Percentiles rank a stretch among this genome's conserved stretches.
Evolutionary conservation across 2,113 vertebrate genomes (phyloP).

Genomic region (Chaetorhynchus papuensis): DNA sequence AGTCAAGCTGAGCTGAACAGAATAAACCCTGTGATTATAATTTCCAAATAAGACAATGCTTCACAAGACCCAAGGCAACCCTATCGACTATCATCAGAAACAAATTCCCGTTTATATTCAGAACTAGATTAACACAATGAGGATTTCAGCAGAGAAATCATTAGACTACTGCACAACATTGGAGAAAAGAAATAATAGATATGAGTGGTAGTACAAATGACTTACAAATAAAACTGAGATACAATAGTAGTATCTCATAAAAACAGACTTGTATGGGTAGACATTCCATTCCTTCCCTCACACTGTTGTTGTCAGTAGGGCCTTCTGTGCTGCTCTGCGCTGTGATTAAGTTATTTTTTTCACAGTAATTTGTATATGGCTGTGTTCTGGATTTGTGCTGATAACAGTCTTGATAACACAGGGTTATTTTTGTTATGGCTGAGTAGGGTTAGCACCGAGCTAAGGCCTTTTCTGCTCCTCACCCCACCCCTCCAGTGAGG

Average conservation of each 20-base stretch:
- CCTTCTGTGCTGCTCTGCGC: not conserved
- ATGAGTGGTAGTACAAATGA: not conserved
- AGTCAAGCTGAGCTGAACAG: not conserved
- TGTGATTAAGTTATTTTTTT: not conserved
- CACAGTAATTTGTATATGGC: accelerated
- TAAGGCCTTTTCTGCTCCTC: not conserved
- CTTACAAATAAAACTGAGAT: not conserved
- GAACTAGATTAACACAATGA: not conserved
- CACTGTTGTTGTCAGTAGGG: not conserved
- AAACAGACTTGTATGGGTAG: not conserved
- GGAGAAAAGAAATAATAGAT: not conserved
- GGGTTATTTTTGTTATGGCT: not conserved
- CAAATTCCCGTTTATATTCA: not conserved
- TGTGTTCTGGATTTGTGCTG: not conserved
- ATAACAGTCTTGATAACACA: not conserved
- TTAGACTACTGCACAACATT: not conserved
- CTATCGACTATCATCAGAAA: not conserved
- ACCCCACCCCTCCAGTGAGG: accelerated
- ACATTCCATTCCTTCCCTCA: not conserved
- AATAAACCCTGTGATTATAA: not conserved
- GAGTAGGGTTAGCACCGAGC: not conserved
- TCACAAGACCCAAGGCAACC: not conserved
- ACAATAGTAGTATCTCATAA: not conserved
- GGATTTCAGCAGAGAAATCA: not conserved
- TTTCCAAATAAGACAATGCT: not conserved